A percentile compares a stretch with the other conserved stretches of the same genome.
Conservation (phyloP, 2,113 vertebrate species). For the Donacobius atricapilla region DNA sequence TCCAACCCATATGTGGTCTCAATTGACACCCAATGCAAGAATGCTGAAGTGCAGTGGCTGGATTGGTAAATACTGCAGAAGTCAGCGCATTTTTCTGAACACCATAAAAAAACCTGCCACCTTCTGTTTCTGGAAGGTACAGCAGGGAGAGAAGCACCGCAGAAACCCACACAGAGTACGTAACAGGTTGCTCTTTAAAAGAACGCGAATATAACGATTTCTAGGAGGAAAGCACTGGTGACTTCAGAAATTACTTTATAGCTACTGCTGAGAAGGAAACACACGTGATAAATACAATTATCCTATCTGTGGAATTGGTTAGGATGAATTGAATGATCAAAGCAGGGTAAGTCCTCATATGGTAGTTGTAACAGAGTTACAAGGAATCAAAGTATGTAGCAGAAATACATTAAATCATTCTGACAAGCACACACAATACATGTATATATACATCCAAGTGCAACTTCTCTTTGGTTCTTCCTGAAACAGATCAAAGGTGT, state of each 20-base stretch:
- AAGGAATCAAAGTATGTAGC: background rate
- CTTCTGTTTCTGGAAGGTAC: constrained; percentile 5
- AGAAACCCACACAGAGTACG: background rate
- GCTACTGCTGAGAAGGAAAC: background rate
- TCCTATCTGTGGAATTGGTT: background rate
- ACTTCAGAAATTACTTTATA: background rate
- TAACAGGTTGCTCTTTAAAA: background rate
- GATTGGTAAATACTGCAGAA: background rate
- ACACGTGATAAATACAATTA: background rate
- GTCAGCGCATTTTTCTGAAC: background rate
- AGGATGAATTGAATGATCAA: background rate
- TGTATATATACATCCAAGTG: background rate
- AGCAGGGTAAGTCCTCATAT: background rate
- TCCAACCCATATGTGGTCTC: background rate
- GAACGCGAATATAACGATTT: background rate
- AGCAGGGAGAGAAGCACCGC: background rate
- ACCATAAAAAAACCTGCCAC: background rate
- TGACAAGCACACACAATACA: background rate
- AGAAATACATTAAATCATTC: background rate
- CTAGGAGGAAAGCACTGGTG: background rate
- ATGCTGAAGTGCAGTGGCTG: background rate
- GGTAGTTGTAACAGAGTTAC: background rate
- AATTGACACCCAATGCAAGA: background rate
- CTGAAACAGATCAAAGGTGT: background rate
- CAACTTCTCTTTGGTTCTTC: background rate